Evolutionary conservation across 2,888 invertebrate genomes (phyloP).

Genomic region (Dynastes hyllus): DNA sequence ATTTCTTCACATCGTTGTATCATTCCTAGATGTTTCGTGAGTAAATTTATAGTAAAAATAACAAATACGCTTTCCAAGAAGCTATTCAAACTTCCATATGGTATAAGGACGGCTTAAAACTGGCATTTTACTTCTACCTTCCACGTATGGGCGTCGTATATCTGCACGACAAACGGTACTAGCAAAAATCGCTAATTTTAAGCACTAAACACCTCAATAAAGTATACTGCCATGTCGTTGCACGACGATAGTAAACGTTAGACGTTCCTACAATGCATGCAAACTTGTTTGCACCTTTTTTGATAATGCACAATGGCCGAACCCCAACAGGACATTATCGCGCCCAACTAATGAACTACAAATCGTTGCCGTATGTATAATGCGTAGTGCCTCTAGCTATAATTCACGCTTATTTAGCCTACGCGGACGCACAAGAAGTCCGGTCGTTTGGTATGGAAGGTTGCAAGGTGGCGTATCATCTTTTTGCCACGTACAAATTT

Average conservation of each 20-base stretch:
- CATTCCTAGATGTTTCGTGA: too few species aligned
- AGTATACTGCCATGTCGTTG: constrained; percentile 22
- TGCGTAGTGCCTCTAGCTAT: constrained; percentile 29
- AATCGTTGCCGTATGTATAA: constrained; percentile 21
- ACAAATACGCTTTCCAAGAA: neutral
- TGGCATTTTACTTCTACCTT: neutral
- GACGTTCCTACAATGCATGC: constrained; percentile 5
- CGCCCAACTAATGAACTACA: constrained; percentile 39
- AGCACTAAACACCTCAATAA: constrained; percentile 42
- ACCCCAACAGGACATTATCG: constrained; percentile 14
- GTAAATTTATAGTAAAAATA: neutral
- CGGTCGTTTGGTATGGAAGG: neutral
- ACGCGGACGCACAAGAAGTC: constrained; percentile 11
- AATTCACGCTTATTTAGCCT: constrained; percentile 38
- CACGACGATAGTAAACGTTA: neutral
- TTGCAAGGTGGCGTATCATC: constrained; percentile 23
- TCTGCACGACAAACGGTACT: constrained; percentile 15
- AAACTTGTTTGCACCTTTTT: constrained; percentile 22
- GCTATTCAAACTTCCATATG: constrained; percentile 2
- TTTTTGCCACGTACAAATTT: constrained; percentile 7
- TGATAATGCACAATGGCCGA: constrained; percentile 32
- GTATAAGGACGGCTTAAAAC: neutral
- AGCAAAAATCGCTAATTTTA: constrained; percentile 42
- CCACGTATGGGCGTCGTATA: constrained; percentile 8
- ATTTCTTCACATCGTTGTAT: too few species aligned